Evolutionary conservation across 2,113 vertebrate genomes (phyloP).

Genomic region (Gracilinanus agilis): DNA sequence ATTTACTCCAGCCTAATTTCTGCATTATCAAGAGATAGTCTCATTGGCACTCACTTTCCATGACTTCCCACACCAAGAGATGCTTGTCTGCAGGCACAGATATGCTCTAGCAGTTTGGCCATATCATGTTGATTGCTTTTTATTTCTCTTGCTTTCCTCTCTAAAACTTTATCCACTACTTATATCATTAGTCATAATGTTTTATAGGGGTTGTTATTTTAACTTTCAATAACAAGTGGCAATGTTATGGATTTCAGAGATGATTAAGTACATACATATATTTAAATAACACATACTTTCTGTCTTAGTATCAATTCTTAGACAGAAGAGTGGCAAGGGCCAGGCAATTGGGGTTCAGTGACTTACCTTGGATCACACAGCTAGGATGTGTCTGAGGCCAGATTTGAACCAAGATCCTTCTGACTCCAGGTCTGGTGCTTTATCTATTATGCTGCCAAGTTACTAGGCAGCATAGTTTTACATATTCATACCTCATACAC

Average conservation of each 20-base stretch:
- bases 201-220: background rate
- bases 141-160: background rate
- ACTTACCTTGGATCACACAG: too few species aligned
- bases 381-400: too few species aligned
- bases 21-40: slow-evolving; percentile 55
- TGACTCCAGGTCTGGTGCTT: too few species aligned
- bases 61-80: slow-evolving; percentile 68
- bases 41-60: slow-evolving; percentile 60
- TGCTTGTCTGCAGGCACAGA: slow-evolving; percentile 34
- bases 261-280: background rate
- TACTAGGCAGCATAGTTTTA: too few species aligned
- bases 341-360: too few species aligned
- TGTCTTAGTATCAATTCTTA: too few species aligned
- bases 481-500: background rate
- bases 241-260: slow-evolving; percentile 22
- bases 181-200: background rate
- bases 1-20: slow-evolving; percentile 48
- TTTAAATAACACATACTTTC: too few species aligned
- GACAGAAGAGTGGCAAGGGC: too few species aligned
- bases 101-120: background rate
- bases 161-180: slow-evolving; percentile 9
- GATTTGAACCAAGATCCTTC: too few species aligned
- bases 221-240: background rate
- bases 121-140: background rate
- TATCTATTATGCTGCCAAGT: too few species aligned